Base-by-base conservation (phyloP, 2,113 vertebrate genomes). In the Heterotilapia buettikoferi region DNA sequence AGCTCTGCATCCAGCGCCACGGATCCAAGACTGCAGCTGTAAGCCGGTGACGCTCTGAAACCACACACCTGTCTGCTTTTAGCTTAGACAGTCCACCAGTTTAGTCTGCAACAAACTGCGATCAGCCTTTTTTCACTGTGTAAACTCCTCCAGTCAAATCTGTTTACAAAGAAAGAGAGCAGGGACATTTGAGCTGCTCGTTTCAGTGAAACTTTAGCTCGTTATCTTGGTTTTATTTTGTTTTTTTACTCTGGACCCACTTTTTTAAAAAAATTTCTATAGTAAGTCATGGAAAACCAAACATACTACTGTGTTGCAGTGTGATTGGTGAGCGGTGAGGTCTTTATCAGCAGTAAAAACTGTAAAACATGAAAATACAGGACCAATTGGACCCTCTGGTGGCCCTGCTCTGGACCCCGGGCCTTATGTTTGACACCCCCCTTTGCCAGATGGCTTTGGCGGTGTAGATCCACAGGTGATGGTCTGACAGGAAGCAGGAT, bases 1-100 rank as follows among this genome's bases (percentile, higher is more conserved):
- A 98, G 66, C 92, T 90, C 90, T 99, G 98, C 95, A 88, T 98
- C 89, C 94, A 92, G 0, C 82, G 24, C 3, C 80, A 52, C 18
- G 16, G 29, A 0, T 18, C 53, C 0, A 88, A 47, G 33, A 3
- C 47, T 1, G 61, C 83, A 40, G 78, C 86, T 18, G 96, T 96
- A 80, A 89, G 83, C 3, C 3, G 1, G 4, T 6, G 1, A 19
- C 47, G 6, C 57, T 29, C 50, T 1, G 7, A 29, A 21, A 36
- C 9, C 29, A 13, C 53, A 14, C 33, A 11, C 21, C 40, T 7
- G 53, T 40, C 54, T 2, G 16, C 33, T 33, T 4, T 31, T 76
- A 76, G 66, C 40, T 76, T 47, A 26, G 14, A 47, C 14, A 29
- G 24, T 18, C 68, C 40, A 7, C 21, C 40, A 47, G 68, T 76